These are phyloP conservation scores for Cheilosia vulpina DNA, from an alignment of 2,888 invertebrate species.

Conservation along the genomic window DNA sequence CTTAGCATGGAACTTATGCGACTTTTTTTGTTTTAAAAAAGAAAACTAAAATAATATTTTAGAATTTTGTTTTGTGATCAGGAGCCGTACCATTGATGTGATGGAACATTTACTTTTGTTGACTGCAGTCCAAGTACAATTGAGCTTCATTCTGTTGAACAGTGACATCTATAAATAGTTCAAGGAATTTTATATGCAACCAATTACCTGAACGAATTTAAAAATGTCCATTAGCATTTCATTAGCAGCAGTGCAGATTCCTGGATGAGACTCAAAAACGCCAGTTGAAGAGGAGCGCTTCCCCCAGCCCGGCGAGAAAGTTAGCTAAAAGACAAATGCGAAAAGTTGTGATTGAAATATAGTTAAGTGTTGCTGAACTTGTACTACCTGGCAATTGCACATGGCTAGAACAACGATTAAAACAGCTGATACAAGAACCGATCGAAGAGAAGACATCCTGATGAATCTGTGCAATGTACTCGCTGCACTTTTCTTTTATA, in stretches of 20 bases:
- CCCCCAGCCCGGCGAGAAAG: slow-evolving; percentile 77
- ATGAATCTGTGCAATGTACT: slow-evolving; percentile 46
- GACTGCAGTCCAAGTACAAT: slow-evolving; percentile 75
- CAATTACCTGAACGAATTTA: slow-evolving; percentile 80
- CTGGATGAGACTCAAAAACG: slow-evolving; percentile 59
- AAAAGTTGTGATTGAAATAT: neutral
- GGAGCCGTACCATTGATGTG: slow-evolving; percentile 10
- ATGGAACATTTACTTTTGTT: slow-evolving; percentile 53
- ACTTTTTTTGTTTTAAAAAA: slow-evolving; percentile 13
- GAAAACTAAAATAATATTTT: slow-evolving; percentile 1
- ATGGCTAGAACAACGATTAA: slow-evolving; percentile 51
- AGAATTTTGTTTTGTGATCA: slow-evolving; percentile 26
- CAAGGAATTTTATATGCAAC: neutral
- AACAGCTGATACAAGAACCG: slow-evolving; percentile 53
- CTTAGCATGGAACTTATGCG: slow-evolving; percentile 58
- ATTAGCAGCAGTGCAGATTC: slow-evolving; percentile 81
- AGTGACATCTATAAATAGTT: neutral
- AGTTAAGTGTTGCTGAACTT: neutral
- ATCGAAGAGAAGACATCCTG: slow-evolving; percentile 65
- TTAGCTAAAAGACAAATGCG: slow-evolving; percentile 56
- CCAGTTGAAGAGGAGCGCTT: slow-evolving; percentile 69
- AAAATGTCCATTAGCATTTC: slow-evolving; percentile 82
- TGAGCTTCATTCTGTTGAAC: slow-evolving; percentile 73
- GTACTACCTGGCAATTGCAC: slow-evolving; percentile 57
- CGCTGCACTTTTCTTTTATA: slow-evolving; percentile 57